These are phyloP conservation scores for Andrena haemorrhoa DNA, from an alignment of 2,888 invertebrate genomes.

Conservation along the genomic window DNA sequence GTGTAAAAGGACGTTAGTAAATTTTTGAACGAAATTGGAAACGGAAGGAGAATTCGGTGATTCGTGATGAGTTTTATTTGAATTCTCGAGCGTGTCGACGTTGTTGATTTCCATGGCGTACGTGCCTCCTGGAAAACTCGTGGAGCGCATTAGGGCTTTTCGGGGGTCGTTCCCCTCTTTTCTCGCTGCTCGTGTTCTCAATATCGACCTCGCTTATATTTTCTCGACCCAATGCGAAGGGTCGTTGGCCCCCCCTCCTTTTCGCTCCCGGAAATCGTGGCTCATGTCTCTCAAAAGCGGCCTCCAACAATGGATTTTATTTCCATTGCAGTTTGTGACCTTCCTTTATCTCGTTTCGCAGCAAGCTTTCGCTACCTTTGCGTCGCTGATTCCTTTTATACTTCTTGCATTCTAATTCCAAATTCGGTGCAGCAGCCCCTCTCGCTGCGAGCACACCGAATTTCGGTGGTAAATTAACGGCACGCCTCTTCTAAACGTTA, in stretches of 20 bases:
- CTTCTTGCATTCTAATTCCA: slow-evolving; percentile 12
- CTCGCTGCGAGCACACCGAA: not conserved
- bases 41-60: not conserved
- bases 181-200: slow-evolving; percentile 62
- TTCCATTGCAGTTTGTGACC: slow-evolving; percentile 59
- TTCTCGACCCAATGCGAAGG: slow-evolving; percentile 72
- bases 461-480: not conserved
- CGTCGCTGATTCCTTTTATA: slow-evolving; percentile 8
- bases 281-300: slow-evolving; percentile 65
- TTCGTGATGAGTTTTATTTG: not conserved
- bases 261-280: slow-evolving; percentile 70
- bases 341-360: slow-evolving; percentile 38
- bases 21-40: not conserved
- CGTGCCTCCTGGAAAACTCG: slow-evolving; percentile 68
- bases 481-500: too few species aligned
- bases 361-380: slow-evolving; percentile 27
- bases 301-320: slow-evolving; percentile 62
- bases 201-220: slow-evolving; percentile 72
- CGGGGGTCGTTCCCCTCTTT: slow-evolving; percentile 67
- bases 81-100: slow-evolving; percentile 19
- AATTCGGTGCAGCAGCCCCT: not conserved
- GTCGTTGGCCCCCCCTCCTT: slow-evolving; percentile 66
- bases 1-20: not conserved
- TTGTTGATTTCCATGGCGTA: slow-evolving; percentile 47
- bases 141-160: slow-evolving; percentile 66